Evolutionary conservation across 1,140 invertebrate genomes (phyloP), one percentile per base, ranked within the genome.

Genomic region (Oryctes rhinoceros): DNA sequence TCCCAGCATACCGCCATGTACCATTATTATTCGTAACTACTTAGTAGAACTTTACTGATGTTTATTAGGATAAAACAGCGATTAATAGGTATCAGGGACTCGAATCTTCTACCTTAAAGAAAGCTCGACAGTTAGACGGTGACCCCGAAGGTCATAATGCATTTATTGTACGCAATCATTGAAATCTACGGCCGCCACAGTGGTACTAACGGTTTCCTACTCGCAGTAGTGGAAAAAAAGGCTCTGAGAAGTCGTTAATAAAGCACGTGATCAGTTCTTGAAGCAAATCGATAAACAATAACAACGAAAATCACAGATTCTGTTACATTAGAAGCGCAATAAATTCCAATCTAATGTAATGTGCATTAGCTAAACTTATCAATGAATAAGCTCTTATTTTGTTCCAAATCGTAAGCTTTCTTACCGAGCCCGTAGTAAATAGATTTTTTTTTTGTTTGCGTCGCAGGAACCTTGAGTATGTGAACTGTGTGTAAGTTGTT

Each of bases 141-240:
- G 35, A 71, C 65, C 53, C 35, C 24, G 35, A 37, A 71, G 65
- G 65, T 71, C 65, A 71, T 37, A 20, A 35, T 71, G 65, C 65
- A 71, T 71, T 71, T 71, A 71, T 30, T 71, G 65, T 71, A 71
- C 65, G 35, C 65, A 71, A 71, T 71, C 65, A 30, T 71, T 71
- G 65, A 71, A 71, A 71, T 71, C 65, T 71, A 71, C 65, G 20
- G 24, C 35, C 20, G 65, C 20, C 20, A 37, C 20, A 71, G 35
- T 71, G 65, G 20, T 37, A 71, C 65, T 71, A 71, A 71, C 65
- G 65, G 65, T 71, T 71, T 37, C 20, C 20, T 11, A 30, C 4
- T 4, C 20, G 65, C 24, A 30, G 65, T 37, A 71, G 35, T 35
- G 24, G 0, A 71, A 11, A 71, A 30, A 71, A 71, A 30, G 65